phyloP scores from a whole-genome alignment of 2,113 vertebrate genomes.

The Prunella himalayana region DNA sequence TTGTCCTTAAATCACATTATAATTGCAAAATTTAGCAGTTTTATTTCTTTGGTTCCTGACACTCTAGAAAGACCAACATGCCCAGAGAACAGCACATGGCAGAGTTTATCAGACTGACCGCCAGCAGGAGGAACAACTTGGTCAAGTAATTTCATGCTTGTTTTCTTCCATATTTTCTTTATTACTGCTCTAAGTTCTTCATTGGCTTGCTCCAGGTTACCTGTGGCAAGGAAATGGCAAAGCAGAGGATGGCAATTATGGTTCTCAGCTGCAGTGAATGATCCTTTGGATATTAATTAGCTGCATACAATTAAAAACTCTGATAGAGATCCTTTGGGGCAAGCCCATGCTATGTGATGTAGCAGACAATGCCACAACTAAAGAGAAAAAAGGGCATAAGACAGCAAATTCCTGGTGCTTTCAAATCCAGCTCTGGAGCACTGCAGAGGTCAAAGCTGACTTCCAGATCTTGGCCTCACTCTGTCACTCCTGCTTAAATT shows the following conservation, averaged over 20 bases:
- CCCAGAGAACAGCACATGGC: not conserved
- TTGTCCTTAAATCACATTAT: not conserved
- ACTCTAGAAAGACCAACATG: not conserved
- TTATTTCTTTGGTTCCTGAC: not conserved
- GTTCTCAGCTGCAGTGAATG: not conserved
- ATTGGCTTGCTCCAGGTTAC: constrained; percentile 97
- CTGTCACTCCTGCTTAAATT: not conserved
- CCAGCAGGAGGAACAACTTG: constrained; percentile 98
- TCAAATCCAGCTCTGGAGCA: not conserved
- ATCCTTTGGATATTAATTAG: not conserved
- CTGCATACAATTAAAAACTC: not conserved
- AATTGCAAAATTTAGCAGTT: not conserved
- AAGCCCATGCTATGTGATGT: not conserved
- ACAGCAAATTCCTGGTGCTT: not conserved
- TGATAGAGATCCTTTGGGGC: not conserved
- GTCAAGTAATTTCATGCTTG: constrained; percentile 97
- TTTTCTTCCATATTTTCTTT: constrained; percentile 99
- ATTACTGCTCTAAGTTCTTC: constrained; percentile 97
- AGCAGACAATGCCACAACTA: not conserved
- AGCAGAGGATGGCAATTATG: not conserved
- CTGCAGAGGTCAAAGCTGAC: not conserved
- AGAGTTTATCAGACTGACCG: constrained; percentile 82
- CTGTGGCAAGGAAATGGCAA: constrained; percentile 62
- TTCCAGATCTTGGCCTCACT: not conserved
- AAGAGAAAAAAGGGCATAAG: not conserved